Conservation (phyloP, 2,113 vertebrate species). For the Psettodes erumei region DNA sequence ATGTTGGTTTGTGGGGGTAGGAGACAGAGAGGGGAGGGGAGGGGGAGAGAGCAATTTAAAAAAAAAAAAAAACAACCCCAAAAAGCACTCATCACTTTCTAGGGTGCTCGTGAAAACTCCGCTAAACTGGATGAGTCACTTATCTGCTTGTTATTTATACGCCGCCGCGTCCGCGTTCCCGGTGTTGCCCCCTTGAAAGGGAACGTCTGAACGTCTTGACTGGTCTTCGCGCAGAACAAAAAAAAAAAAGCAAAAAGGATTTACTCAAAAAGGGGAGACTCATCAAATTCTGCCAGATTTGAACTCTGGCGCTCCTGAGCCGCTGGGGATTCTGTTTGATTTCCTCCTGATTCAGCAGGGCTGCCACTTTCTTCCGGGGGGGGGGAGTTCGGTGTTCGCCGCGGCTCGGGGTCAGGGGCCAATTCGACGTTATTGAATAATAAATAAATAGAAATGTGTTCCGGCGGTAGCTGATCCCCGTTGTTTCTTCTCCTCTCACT, state of each 20-base stretch:
- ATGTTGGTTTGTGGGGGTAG: constrained; percentile 29
- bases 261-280: constrained; percentile 41
- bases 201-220: constrained; percentile 27
- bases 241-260: constrained; percentile 33
- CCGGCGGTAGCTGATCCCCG: constrained; percentile 65
- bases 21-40: background rate
- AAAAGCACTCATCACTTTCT: constrained; percentile 45
- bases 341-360: constrained; percentile 68
- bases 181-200: constrained; percentile 21
- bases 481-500: constrained; percentile 67
- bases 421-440: constrained; percentile 82
- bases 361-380: constrained; percentile 62
- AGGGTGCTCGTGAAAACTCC: constrained; percentile 13
- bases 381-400: constrained; percentile 55
- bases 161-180: constrained; percentile 16
- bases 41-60: constrained; percentile 5
- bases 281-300: constrained; percentile 66
- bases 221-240: constrained; percentile 45
- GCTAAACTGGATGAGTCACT: constrained; percentile 51
- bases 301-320: constrained; percentile 53
- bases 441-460: constrained; percentile 81
- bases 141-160: constrained; percentile 53
- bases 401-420: constrained; percentile 74
- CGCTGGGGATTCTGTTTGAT: constrained; percentile 59
- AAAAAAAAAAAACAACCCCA: no score